phyloP scores from a whole-genome alignment of 2,888 invertebrate genomes.

The Ischnus inquisitorius region DNA sequence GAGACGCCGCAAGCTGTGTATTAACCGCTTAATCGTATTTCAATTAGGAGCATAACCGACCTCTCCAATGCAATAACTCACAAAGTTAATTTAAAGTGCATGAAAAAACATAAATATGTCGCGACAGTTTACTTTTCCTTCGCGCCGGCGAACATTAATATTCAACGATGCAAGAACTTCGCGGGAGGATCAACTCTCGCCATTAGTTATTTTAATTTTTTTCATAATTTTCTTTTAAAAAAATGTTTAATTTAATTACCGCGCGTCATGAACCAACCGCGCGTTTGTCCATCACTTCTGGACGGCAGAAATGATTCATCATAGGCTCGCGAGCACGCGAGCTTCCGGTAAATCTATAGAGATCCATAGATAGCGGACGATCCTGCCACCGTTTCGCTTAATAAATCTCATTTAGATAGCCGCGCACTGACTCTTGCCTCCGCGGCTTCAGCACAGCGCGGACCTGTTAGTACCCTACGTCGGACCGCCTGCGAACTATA shows the following conservation, averaged over 20 bases:
- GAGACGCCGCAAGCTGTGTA: not conserved
- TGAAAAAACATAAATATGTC: conserved; percentile 12
- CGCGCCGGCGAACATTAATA: not conserved
- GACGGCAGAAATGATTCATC: conserved; percentile 50
- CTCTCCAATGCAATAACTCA: not conserved
- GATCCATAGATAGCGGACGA: conserved; percentile 54
- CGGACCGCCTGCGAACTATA: conserved; percentile 7
- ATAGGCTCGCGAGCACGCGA: not conserved
- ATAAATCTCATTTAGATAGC: conserved; percentile 69
- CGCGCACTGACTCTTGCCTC: conserved; percentile 56
- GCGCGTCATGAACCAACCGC: conserved; percentile 25
- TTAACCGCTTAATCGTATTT: conserved; percentile 4
- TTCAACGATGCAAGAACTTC: conserved; percentile 3
- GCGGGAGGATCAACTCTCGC: not conserved
- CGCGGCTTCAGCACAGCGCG: conserved; percentile 13
- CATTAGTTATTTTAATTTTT: conserved; percentile 29
- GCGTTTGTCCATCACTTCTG: conserved; percentile 27
- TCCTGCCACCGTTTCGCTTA: conserved; percentile 49
- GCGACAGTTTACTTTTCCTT: conserved; percentile 17
- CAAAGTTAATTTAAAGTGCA: conserved; percentile 18
- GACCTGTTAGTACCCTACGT: not conserved
- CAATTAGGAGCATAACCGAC: not conserved
- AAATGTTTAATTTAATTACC: conserved; percentile 43
- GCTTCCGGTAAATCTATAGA: conserved; percentile 42
- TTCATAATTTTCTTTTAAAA: not conserved